Evolutionary conservation across 2,113 vertebrate species (phyloP).

Genomic region (Sinocyclocheilus grahami): DNA sequence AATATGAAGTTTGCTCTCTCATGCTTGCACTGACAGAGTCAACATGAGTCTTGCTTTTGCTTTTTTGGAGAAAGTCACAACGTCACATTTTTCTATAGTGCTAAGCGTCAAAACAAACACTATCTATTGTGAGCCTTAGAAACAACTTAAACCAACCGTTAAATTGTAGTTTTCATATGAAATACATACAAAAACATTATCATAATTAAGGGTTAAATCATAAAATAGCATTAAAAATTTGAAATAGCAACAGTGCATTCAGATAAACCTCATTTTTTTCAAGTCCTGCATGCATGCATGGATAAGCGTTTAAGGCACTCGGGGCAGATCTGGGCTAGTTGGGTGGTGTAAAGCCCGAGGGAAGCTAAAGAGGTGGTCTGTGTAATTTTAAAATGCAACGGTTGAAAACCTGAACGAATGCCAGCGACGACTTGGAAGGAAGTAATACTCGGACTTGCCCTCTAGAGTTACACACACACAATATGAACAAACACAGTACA

Average conservation of each 20-base stretch:
- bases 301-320: neutral
- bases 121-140: neutral
- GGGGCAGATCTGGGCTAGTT: neutral
- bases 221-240: neutral
- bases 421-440: neutral
- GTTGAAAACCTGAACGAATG: constrained; percentile 9
- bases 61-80: constrained; percentile 21
- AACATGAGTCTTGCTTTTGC: constrained; percentile 30
- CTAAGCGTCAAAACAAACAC: constrained; percentile 6
- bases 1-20: constrained; percentile 31
- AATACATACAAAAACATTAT: neutral
- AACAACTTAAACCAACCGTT: neutral
- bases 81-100: neutral
- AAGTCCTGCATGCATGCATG: neutral
- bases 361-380: constrained; percentile 61
- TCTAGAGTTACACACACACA: constrained; percentile 29
- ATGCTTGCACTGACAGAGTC: constrained; percentile 2
- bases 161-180: neutral
- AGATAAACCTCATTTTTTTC: neutral
- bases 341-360: constrained; percentile 50
- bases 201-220: neutral
- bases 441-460: neutral
- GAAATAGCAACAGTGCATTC: neutral
- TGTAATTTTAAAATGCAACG: constrained; percentile 28
- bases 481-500: neutral